phyloP scores from a whole-genome alignment of 2,888 invertebrate species.

The Axea sp. region DNA sequence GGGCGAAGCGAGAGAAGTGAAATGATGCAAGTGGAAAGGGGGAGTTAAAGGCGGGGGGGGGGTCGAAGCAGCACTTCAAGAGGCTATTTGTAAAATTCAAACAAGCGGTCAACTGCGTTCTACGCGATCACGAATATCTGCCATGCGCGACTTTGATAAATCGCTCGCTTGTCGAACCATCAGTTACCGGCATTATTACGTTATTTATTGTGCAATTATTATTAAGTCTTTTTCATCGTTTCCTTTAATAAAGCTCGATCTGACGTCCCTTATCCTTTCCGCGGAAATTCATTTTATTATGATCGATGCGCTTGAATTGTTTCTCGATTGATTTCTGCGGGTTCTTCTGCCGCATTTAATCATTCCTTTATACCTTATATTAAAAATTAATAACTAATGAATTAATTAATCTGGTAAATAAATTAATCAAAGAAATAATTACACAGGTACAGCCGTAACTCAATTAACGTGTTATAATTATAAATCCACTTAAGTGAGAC shows the following conservation, averaged over 20 bases:
- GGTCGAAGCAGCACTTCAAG: slow-evolving; percentile 32
- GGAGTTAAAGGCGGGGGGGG: too few species aligned
- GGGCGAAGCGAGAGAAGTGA: slow-evolving; percentile 11
- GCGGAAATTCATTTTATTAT: slow-evolving; percentile 43
- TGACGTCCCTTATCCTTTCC: slow-evolving; percentile 32
- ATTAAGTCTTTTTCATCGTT: slow-evolving; percentile 49
- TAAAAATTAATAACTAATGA: too few species aligned
- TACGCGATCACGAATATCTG: slow-evolving; percentile 43
- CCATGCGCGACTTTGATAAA: slow-evolving; percentile 56
- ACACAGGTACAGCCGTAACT: too few species aligned
- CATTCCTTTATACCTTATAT: too few species aligned
- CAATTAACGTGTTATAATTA: too few species aligned
- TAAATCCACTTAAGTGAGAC: too few species aligned
- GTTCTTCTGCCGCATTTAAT: slow-evolving; percentile 2
- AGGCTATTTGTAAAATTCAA: slow-evolving; percentile 53
- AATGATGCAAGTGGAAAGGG: slow-evolving; percentile 11
- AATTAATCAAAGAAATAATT: too few species aligned
- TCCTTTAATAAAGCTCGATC: slow-evolving; percentile 45
- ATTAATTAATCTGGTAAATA: too few species aligned
- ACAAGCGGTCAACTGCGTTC: slow-evolving; percentile 49
- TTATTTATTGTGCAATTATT: slow-evolving; percentile 53
- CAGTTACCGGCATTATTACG: slow-evolving; percentile 50
- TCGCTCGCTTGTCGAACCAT: slow-evolving; percentile 51
- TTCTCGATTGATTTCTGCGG: slow-evolving; percentile 27
- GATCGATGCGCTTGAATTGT: slow-evolving; percentile 41